Conservation (phyloP, 2,888 invertebrate species). For the Synergus japonicus region DNA sequence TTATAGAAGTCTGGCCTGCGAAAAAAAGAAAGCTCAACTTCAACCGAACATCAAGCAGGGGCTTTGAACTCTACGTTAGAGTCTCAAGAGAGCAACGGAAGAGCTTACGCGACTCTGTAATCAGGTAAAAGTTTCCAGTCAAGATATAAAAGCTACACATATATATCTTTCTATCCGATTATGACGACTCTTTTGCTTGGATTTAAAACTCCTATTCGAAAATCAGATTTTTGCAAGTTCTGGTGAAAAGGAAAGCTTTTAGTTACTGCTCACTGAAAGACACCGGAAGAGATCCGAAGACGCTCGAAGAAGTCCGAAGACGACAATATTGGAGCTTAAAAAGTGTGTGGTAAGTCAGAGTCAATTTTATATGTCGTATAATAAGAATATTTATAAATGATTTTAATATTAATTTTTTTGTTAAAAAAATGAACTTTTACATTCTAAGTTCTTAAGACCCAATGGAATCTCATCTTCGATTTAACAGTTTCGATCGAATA, state of each 20-base stretch:
- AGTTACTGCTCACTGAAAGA: too few species aligned
- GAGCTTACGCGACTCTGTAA: neutral
- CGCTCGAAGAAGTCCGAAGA: too few species aligned
- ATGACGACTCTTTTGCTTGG: neutral
- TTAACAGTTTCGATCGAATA: neutral
- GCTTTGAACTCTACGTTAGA: conserved; percentile 12
- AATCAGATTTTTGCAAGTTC: neutral
- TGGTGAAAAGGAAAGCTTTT: too few species aligned
- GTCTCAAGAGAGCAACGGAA: conserved; percentile 15
- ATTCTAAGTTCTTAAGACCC: too few species aligned
- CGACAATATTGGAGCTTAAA: too few species aligned
- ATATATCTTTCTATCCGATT: neutral
- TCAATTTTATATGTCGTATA: too few species aligned
- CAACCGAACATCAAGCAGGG: conserved; percentile 7
- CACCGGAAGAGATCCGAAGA: too few species aligned
- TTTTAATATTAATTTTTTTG: too few species aligned
- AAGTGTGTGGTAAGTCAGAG: too few species aligned
- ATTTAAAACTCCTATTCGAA: neutral
- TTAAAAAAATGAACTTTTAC: too few species aligned
- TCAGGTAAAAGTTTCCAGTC: neutral
- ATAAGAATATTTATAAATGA: too few species aligned
- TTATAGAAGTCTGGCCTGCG: neutral
- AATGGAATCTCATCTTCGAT: neutral
- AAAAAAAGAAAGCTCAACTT: neutral
- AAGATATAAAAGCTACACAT: neutral